Percentiles rank a stretch among this genome's conserved stretches.
Evolutionary conservation across 64 coral and sea anemone genomes (phyloP).

Genomic region (Montipora efflorescens): DNA sequence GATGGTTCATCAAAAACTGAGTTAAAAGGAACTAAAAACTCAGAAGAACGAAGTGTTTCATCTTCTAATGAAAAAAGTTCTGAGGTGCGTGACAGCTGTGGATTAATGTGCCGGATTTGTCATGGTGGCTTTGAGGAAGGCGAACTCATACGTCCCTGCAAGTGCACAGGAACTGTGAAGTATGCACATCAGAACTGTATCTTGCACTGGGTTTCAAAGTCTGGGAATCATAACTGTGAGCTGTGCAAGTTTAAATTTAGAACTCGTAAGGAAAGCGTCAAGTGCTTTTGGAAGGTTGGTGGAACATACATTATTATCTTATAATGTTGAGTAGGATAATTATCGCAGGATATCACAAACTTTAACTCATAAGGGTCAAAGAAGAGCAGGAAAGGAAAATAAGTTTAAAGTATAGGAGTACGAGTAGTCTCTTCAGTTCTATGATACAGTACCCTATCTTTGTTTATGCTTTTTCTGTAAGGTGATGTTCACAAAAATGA

Average conservation of each 20-base stretch:
- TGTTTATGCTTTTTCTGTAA: too few relatives aligned
- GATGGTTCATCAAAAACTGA: neutral
- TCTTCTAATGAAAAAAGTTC: neutral
- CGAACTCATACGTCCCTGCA: conserved; percentile 78
- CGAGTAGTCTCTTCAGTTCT: too few relatives aligned
- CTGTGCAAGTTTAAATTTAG: conserved; percentile 94
- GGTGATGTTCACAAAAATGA: too few relatives aligned
- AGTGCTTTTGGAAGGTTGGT: conserved; percentile 90
- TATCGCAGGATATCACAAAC: too few relatives aligned
- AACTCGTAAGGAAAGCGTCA: conserved; percentile 84
- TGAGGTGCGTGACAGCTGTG: conserved; percentile 38
- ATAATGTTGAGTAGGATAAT: neutral
- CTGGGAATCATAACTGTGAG: conserved; percentile 89
- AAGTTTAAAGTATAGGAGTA: too few relatives aligned
- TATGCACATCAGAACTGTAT: conserved; percentile 95
- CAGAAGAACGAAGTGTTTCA: neutral
- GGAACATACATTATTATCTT: neutral
- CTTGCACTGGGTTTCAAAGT: conserved; percentile 93
- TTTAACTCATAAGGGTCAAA: too few relatives aligned
- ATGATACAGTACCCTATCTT: too few relatives aligned
- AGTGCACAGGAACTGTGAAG: conserved; percentile 89
- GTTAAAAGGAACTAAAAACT: neutral
- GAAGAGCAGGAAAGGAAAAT: too few relatives aligned
- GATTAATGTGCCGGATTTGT: conserved; percentile 91
- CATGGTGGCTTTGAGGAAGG: conserved; percentile 89